Percentiles rank a stretch among this genome's conserved stretches.
Evolutionary conservation across 2,888 invertebrate species (phyloP).

Genomic region (Parnassius orleans): DNA sequence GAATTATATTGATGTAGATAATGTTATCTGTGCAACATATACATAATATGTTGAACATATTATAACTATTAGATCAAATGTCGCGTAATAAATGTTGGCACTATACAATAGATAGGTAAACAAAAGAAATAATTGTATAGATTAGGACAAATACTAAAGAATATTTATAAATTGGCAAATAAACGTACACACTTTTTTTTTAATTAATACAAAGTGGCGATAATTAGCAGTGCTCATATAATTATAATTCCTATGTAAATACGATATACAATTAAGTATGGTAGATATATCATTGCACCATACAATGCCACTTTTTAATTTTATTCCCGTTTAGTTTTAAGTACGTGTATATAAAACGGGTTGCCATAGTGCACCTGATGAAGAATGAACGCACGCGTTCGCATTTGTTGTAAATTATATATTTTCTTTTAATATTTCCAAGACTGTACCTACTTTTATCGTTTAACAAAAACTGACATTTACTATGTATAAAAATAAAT

Average conservation of each 20-base stretch:
- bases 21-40: slow-evolving; percentile 33
- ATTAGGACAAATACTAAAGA: slow-evolving; percentile 49
- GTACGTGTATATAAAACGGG: slow-evolving; percentile 42
- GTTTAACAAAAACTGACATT: slow-evolving; percentile 73
- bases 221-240: slow-evolving; percentile 44
- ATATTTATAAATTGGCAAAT: slow-evolving; percentile 42
- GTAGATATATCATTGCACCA: slow-evolving; percentile 34
- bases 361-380: slow-evolving; percentile 31
- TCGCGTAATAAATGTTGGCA: slow-evolving; percentile 56
- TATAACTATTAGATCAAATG: slow-evolving; percentile 31
- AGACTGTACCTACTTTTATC: slow-evolving; percentile 75
- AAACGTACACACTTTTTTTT: slow-evolving; percentile 33
- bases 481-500: slow-evolving; percentile 76
- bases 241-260: slow-evolving; percentile 73
- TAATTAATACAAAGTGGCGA: slow-evolving; percentile 32
- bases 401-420: slow-evolving; percentile 68
- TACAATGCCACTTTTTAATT: slow-evolving; percentile 41
- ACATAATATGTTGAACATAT: slow-evolving; percentile 37
- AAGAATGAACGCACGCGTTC: slow-evolving; percentile 40
- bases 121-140: slow-evolving; percentile 59
- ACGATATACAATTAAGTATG: slow-evolving; percentile 56
- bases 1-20: slow-evolving; percentile 34
- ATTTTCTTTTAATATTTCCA: slow-evolving; percentile 72
- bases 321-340: slow-evolving; percentile 41
- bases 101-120: slow-evolving; percentile 65